Base-by-base conservation (phyloP, 2,113 vertebrate species). In the Boleophthalmus pectinirostris region DNA sequence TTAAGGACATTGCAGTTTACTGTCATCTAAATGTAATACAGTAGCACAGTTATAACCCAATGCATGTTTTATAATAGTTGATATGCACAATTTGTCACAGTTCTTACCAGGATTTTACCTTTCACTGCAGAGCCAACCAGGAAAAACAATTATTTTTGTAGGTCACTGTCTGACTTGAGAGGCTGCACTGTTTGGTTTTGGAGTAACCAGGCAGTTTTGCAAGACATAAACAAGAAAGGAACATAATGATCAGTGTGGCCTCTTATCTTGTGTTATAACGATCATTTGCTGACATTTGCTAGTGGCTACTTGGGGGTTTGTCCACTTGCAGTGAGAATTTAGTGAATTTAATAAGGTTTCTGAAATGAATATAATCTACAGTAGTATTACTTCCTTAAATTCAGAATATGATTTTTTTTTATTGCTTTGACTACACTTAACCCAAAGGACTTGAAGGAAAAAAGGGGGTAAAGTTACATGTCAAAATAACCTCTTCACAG, bases 1-100 rank as follows among this genome's bases (percentile, higher is more conserved):
- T 57, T 64, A 53, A 71, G 29, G 51, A 54, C 51, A 54, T 1
- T 8, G 51, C 51, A n/a, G 75, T 73, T 84, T 79, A 70, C 46
- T 77, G 60, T 60, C 53, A 66, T 65, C 77, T 14, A 57, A 15
- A 14, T 58, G 4, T 25, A 25, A 54, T 58, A 13, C 23, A 12
- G 54, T 23, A 5, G 2, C n/a, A 23, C 54, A 56, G 15, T 25
- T 78, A 74, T 68, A 63, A 71, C 58, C 73, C 71, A 43, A 43
- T 10, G 38, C 38, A 43, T 10, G 8, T 43, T 43, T 43, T 43
- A 43, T 10, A 43, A 43, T 43, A 43, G 4, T 29, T 29, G 29
- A 29, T 20, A 7, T 6, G 7, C 16, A 51, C 16, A 51, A 8
- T 51, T 51, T n/a, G 20, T 54, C n/a, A 21, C n/a, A 53, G 18